A percentile compares a stretch with the other conserved stretches of the same genome.
Conservation (phyloP, 2,888 invertebrate genomes). For the Argyra leucocephala region DNA sequence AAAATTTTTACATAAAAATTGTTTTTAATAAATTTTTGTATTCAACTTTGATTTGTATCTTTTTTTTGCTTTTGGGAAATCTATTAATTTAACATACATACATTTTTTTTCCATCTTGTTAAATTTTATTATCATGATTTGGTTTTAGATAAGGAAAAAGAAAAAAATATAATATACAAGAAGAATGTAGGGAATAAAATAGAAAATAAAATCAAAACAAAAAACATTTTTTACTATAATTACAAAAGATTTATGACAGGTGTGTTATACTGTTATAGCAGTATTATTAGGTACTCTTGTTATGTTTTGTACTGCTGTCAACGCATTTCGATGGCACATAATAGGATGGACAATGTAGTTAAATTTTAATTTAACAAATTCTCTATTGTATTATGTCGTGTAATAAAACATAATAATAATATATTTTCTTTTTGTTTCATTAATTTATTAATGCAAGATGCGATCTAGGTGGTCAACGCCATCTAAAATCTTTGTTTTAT, state of each 20-base stretch:
- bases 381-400: not conserved
- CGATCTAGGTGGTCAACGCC: not conserved
- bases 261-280: not conserved
- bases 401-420: too few species aligned
- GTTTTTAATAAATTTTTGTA: too few species aligned
- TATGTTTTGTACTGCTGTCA: not conserved
- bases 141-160: not conserved
- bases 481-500: not conserved
- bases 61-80: too few species aligned
- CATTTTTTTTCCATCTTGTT: too few species aligned
- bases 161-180: not conserved
- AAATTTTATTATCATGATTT: not conserved
- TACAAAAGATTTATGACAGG: conserved; percentile 1
- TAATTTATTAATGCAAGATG: not conserved
- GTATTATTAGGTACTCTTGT: not conserved
- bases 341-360: not conserved
- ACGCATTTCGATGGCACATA: not conserved
- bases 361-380: not conserved
- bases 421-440: not conserved
- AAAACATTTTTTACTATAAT: not conserved
- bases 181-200: too few species aligned
- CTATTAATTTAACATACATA: too few species aligned
- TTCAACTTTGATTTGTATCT: too few species aligned
- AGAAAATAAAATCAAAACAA: not conserved
- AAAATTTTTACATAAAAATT: too few species aligned